Evolutionary conservation across 2,113 vertebrate genomes (phyloP).

Genomic region (Chaetodon trifascialis): DNA sequence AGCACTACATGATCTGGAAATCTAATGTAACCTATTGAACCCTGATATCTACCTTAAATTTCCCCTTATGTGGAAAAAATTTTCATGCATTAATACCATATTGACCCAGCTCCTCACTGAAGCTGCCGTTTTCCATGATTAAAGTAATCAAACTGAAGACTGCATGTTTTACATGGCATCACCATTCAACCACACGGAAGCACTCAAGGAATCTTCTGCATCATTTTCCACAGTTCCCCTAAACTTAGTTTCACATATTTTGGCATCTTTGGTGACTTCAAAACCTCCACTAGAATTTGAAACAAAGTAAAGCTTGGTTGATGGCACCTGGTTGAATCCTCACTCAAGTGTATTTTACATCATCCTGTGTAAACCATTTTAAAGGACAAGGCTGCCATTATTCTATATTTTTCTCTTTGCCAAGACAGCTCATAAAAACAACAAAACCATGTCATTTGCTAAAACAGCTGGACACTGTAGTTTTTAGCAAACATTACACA

Average conservation of each 20-base stretch:
- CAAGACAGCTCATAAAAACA: background rate
- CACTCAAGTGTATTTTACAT: no score
- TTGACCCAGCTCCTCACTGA: background rate
- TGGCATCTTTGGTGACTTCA: background rate
- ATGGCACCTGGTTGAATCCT: background rate
- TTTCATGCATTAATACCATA: background rate
- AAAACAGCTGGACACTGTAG: background rate
- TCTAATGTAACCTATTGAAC: background rate
- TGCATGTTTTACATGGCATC: background rate
- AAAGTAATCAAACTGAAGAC: background rate
- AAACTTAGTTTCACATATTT: background rate
- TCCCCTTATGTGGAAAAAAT: background rate
- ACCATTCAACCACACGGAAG: background rate
- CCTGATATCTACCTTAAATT: background rate
- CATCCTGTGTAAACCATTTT: background rate
- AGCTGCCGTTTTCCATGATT: background rate
- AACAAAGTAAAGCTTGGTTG: background rate
- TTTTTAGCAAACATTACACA: no score
- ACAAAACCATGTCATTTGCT: background rate
- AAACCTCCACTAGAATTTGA: no score
- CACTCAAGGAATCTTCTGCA: background rate
- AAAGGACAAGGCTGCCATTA: background rate
- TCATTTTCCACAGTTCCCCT: background rate
- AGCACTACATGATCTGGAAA: background rate
- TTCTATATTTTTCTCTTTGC: background rate